phyloP scores from a whole-genome alignment of 1,140 invertebrate species.

The Papilio dardanus region DNA sequence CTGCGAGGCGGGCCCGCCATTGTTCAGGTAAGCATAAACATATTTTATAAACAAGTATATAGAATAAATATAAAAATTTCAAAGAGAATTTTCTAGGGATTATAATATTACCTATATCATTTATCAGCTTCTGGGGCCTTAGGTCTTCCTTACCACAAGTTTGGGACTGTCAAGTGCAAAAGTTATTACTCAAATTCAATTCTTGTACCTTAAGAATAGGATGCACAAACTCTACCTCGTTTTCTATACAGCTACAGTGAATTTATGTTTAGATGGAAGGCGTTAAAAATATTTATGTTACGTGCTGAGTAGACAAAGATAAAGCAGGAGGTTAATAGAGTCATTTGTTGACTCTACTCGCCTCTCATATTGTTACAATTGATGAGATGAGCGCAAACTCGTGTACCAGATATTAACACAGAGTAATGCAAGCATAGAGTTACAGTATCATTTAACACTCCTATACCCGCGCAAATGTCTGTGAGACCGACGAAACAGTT shows the following conservation, averaged over 20 bases:
- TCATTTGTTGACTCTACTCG: conserved; percentile 20
- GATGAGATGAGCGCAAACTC: conserved; percentile 31
- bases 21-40: conserved; percentile 21
- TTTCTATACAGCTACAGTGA: background rate
- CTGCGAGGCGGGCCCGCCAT: conserved; percentile 45
- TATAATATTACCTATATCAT: no score
- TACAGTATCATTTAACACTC: no score
- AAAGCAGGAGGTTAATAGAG: conserved; percentile 23
- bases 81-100: no score
- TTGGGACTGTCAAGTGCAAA: no score
- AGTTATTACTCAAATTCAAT: no score
- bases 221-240: no score
- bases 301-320: conserved; percentile 14
- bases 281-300: background rate
- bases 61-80: background rate
- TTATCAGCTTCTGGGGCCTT: no score
- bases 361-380: conserved; percentile 33
- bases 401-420: conserved; percentile 26
- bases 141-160: no score
- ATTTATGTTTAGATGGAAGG: background rate
- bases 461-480: no score
- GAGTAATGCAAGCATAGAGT: conserved; percentile 1
- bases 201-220: background rate
- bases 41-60: no score
- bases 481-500: no score